Percentiles rank a stretch among this genome's conserved stretches.
These are phyloP conservation scores for Patella pellucida DNA, from an alignment of 2,888 invertebrate species.

Conservation along the genomic window DNA sequence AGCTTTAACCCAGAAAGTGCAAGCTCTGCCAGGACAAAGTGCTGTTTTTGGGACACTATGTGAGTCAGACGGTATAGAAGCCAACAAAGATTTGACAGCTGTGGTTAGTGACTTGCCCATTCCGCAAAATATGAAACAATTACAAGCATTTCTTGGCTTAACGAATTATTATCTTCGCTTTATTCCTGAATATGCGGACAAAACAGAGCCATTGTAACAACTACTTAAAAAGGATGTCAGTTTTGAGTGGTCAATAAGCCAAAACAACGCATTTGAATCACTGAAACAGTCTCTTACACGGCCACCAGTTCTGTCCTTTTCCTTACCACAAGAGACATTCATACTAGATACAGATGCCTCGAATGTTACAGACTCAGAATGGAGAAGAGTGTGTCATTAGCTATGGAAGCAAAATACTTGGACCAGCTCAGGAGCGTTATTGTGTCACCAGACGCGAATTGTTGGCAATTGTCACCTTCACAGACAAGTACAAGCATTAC, in stretches of 20 bases:
- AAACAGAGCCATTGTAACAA: conserved; percentile 2
- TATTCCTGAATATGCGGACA: conserved; percentile 5
- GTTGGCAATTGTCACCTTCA: conserved; percentile 21
- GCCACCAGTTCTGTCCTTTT: conserved; percentile 6
- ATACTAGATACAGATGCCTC: conserved; percentile 21
- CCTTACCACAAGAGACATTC: conserved; percentile 10
- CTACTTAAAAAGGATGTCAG: conserved; percentile 3
- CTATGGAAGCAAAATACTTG: conserved; percentile 17
- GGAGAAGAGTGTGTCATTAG: conserved; percentile 17
- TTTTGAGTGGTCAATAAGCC: conserved; percentile 9
- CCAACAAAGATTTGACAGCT: conserved; percentile 15
- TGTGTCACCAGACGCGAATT: conserved; percentile 25
- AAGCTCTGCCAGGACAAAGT: conserved; percentile 29
- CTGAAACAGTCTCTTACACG: conserved; percentile 8
- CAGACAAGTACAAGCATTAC: conserved; percentile 19
- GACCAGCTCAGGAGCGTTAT: conserved; percentile 17
- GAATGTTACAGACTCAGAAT: conserved; percentile 14
- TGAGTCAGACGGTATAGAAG: conserved; percentile 21
- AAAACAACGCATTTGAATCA: not conserved
- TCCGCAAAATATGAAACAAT: not conserved
- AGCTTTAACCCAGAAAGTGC: conserved; percentile 38
- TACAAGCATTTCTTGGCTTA: conserved; percentile 15
- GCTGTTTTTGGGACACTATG: conserved; percentile 31
- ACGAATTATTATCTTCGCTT: conserved; percentile 22
- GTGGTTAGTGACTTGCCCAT: conserved; percentile 23